These are phyloP conservation scores for Cacatua alba DNA, from an alignment of 2,113 vertebrate species.

Conservation along the genomic window DNA sequence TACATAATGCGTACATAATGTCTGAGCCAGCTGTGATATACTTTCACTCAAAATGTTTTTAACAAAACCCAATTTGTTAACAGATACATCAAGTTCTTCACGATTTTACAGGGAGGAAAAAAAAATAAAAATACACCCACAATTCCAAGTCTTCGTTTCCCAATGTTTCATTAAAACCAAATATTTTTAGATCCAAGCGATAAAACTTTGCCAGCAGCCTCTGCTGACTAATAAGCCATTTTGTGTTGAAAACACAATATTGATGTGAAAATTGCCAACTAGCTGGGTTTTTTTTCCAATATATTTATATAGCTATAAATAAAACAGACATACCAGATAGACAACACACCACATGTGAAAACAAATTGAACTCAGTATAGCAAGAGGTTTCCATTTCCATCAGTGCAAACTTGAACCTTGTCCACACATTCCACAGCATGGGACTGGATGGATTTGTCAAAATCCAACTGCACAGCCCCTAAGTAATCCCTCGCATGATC, in stretches of 20 bases:
- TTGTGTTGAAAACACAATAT: constrained; percentile 53
- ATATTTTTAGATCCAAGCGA: constrained; percentile 46
- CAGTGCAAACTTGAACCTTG: constrained; percentile 55
- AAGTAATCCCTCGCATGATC: neutral
- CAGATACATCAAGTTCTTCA: constrained; percentile 36
- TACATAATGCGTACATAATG: neutral
- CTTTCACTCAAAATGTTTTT: constrained; percentile 38
- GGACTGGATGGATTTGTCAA: constrained; percentile 51
- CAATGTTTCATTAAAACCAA: constrained; percentile 51
- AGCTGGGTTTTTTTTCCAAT: neutral
- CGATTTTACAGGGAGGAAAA: neutral
- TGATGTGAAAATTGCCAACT: constrained; percentile 42
- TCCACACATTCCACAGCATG: constrained; percentile 28
- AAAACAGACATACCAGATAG: constrained; percentile 54
- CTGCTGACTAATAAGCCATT: constrained; percentile 39
- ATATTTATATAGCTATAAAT: constrained; percentile 61
- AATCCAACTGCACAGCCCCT: constrained; percentile 1
- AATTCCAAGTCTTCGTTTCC: constrained; percentile 15
- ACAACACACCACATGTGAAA: constrained; percentile 57
- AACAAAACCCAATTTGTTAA: constrained; percentile 33
- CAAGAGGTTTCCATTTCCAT: constrained; percentile 47
- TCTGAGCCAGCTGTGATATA: constrained; percentile 35
- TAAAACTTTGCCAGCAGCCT: constrained; percentile 51
- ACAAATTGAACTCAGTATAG: constrained; percentile 43
- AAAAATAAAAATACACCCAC: neutral